Conservation (phyloP, 2,888 invertebrate species). For the Branchellion lobata region DNA sequence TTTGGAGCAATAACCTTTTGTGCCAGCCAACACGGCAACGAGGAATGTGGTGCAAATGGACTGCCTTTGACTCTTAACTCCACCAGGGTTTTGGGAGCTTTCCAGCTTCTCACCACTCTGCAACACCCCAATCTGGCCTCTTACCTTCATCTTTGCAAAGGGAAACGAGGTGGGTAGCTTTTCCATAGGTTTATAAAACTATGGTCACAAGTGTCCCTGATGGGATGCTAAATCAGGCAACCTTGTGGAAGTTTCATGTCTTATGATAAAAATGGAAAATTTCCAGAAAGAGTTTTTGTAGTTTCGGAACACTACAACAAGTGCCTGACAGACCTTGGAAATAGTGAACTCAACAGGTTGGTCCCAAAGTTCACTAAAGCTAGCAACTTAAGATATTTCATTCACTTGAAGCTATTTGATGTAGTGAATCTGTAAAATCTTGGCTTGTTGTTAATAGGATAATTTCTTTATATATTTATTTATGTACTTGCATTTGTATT, state of each 20-base stretch:
- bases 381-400: no score
- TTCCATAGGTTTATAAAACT: no score
- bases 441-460: no score
- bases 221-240: no score
- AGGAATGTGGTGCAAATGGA: constrained; percentile 85
- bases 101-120: constrained; percentile 75
- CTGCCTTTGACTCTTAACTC: constrained; percentile 93
- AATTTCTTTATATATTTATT: no score
- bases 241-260: no score
- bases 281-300: constrained; percentile 62
- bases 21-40: constrained; percentile 78
- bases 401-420: no score
- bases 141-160: constrained; percentile 85
- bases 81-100: constrained; percentile 84
- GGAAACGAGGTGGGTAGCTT: constrained; percentile 78
- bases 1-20: constrained; percentile 87
- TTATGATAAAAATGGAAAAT: no score
- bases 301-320: constrained; percentile 62
- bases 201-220: no score
- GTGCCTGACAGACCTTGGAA: constrained; percentile 52
- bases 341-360: not conserved
- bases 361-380: no score
- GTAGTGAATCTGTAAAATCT: no score
- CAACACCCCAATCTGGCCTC: constrained; percentile 80
- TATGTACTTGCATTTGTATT: not conserved